Percentiles rank a stretch among this genome's conserved stretches.
Conservation (phyloP, 2,113 vertebrate genomes). For the Hemichromis elongatus region DNA sequence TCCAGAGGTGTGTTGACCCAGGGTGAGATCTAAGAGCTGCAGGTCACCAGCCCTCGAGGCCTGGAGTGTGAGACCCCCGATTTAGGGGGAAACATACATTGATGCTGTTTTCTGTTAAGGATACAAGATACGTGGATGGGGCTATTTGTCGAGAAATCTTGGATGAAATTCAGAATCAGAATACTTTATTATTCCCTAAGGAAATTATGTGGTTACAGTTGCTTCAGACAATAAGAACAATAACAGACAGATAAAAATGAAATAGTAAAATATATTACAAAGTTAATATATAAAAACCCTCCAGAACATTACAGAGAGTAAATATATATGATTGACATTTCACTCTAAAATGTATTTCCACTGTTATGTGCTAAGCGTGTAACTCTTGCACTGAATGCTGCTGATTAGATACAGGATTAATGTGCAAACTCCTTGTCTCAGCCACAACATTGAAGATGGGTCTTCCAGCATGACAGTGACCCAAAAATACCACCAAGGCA, state of each 20-base stretch:
- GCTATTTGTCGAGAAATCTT: not conserved
- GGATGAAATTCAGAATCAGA: not conserved
- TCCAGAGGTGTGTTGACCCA: too few relatives aligned
- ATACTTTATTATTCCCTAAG: not conserved
- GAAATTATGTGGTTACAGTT: too few relatives aligned
- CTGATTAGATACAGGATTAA: fast-evolving
- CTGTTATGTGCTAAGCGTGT: fast-evolving
- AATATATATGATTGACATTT: not conserved
- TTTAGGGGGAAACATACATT: not conserved
- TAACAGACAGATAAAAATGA: not conserved
- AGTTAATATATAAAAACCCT: not conserved
- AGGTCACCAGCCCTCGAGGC: too few relatives aligned
- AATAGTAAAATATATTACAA: not conserved
- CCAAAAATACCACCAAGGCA: fast-evolving
- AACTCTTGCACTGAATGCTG: fast-evolving
- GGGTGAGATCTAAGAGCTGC: too few relatives aligned
- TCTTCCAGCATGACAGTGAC: not conserved
- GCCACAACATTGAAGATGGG: not conserved
- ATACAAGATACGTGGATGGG: fast-evolving
- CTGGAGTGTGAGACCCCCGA: too few relatives aligned
- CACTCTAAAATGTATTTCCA: not conserved
- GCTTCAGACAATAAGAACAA: not conserved
- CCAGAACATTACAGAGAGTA: not conserved
- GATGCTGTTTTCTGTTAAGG: not conserved
- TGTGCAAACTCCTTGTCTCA: not conserved